Base-by-base conservation (phyloP, 2,888 invertebrate genomes). In the Dicranocentrus wangi region DNA sequence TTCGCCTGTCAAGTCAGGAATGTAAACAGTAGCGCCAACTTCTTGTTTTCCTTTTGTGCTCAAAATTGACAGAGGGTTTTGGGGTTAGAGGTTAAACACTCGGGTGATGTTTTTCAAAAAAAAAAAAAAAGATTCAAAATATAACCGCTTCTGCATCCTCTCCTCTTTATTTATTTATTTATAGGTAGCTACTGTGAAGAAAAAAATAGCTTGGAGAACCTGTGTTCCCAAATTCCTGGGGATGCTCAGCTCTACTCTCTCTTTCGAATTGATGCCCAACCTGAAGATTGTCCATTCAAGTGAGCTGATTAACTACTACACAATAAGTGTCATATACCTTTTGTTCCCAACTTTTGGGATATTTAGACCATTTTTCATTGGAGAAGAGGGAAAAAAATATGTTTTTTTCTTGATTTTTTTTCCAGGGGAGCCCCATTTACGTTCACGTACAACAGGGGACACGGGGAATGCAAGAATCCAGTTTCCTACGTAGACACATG, bases 401-500 rank as follows among this genome's bases (percentile, higher is more conserved):
- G 1, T 32, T 32, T 51, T 17, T 72, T 39, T 61, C 28, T 58
- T 51, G 17, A 47, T 10, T 42, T 21, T 25, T 3, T 25, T 15
- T 2, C 2, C 61, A 86, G 86, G 66, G 92, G 93, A 28, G 93
- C 94, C 70, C 94, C 95, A 0, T 93, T 94, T 89, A 93, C 93
- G 15, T 95, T 95, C 89, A 93, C 93, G 1, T 98, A 98, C 89
- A 95, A 95, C 89, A 92, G 95, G 81, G 96, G 95, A 1, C 94
- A 95, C 87, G 96, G 96, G 21, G 95, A 95, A 88, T 97, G 97
- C 89, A 93, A 93, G 85, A 93, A 92, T 87, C 97, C 97, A 0
- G 93, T 94, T 73, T 97, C 97, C 63, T 95, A 95, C 87, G 95
- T 97, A 87, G 96, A 97, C 89, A 94, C 95, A 87, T 98, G 97